Evolutionary conservation across 2,797 vertebrate species (phyloP), one percentile per base, ranked within the genome.

Genomic region (Thripadectes ignobilis): DNA sequence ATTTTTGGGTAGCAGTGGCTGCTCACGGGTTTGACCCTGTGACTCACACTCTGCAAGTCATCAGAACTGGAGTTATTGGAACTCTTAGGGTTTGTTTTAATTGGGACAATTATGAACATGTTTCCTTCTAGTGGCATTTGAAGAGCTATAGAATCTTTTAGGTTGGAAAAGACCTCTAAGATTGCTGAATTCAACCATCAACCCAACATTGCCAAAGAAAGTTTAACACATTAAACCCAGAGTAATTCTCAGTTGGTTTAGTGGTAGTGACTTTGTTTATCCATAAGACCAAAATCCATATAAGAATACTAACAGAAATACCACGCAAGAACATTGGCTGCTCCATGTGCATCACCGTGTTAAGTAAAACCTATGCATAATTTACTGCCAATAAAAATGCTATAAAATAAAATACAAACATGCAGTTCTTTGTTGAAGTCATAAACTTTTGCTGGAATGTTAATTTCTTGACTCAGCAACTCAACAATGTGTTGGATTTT

Each of bases 401-500:
- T 94, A 95, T n/a, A n/a, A 89, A 95, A 94, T 77, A 74, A 84
- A 92, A 95, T 71, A 78, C 58, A 93, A 95, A 82, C 91, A 90
- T 72, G 3, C 77, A 94, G 76, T 85, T 86, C 43, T 86, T 94
- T 82, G 69, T 90, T 95, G 88, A 92, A 93, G 51, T 93, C 88
- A 82, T 67, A 92, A 54, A 88, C 36, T 92, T 96, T 67, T 86
- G 27, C 87, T 91, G 94, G 88, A 89, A 77, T 82, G 65, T 52
- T 89, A 83, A 94, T 88, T 92, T 69, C 84, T 97, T 78, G 91
- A 95, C 88, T 95, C 32, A 20, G 95, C 78, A 95, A 93, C 77
- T 92, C 93, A 92, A 92, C 85, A 95, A 89, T 54, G 15, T 88
- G 69, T 85, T 96, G 88, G 81, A 95, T 95, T 96, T 22, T 46